Percentiles rank a stretch among this genome's conserved stretches.
phyloP scores from a whole-genome alignment of 2,797 vertebrate species.

The Malacoctenus gilli region DNA sequence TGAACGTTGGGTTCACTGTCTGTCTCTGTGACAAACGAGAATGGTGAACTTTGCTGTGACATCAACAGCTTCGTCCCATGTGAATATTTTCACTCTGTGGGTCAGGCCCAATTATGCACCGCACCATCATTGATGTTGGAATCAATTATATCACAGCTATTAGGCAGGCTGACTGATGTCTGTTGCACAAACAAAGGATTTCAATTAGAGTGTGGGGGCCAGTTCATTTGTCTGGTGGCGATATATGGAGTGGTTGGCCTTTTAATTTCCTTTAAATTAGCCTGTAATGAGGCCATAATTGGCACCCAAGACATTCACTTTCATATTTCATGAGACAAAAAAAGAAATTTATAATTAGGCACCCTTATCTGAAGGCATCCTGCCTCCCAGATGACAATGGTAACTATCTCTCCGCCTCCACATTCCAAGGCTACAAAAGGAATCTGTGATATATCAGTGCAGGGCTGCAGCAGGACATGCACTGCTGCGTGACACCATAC shows the following conservation, averaged over 20 bases:
- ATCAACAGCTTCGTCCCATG: conserved; percentile 69
- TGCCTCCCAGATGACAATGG: conserved; percentile 75
- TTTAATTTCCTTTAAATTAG: conserved; percentile 82
- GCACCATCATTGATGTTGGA: conserved; percentile 74
- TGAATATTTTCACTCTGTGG: conserved; percentile 64
- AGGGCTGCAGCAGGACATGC: conserved; percentile 17
- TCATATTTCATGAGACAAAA: conserved; percentile 76
- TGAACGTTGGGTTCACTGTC: conserved; percentile 48
- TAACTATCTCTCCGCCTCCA: conserved; percentile 58
- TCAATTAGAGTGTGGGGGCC: conserved; percentile 74
- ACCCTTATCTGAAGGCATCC: conserved; percentile 75
- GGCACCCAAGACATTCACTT: conserved; percentile 70
- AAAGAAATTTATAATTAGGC: conserved; percentile 77
- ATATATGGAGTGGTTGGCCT: conserved; percentile 76
- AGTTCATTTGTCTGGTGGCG: conserved; percentile 76
- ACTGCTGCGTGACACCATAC: conserved; percentile 33
- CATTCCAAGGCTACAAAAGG: conserved; percentile 57
- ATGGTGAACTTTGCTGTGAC: conserved; percentile 68
- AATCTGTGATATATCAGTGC: conserved; percentile 53
- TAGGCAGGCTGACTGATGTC: conserved; percentile 78
- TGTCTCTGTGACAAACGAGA: conserved; percentile 71
- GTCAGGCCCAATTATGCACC: conserved; percentile 76
- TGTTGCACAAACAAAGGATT: conserved; percentile 80
- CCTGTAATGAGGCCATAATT: conserved; percentile 79
- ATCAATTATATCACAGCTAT: conserved; percentile 81